A percentile compares a stretch with the other conserved stretches of the same genome.
Conservation (phyloP, 2,113 vertebrate genomes). For the Rhombomys opimus region DNA sequence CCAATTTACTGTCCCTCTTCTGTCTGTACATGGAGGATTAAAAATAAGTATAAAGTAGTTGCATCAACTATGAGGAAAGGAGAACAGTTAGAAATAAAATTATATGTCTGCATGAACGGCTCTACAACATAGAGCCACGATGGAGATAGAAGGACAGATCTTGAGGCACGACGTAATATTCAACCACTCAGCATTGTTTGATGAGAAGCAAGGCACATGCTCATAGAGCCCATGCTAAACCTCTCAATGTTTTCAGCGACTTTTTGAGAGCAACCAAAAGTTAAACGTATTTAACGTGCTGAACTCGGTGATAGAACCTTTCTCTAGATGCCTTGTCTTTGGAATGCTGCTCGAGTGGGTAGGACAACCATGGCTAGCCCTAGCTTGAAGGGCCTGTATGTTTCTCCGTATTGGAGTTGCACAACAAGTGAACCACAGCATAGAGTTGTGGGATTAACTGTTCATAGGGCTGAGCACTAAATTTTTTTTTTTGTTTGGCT, state of each 20-base stretch:
- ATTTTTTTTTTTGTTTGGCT: slow-evolving; percentile 89
- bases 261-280: slow-evolving; percentile 43
- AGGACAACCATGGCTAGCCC: not conserved
- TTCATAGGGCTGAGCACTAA: slow-evolving; percentile 86
- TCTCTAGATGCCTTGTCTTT: slow-evolving; percentile 59
- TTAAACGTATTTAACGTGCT: slow-evolving; percentile 66
- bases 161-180: not conserved
- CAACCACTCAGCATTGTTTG: not conserved
- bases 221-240: not conserved
- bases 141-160: not conserved
- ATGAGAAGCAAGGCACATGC: slow-evolving; percentile 16
- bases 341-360: slow-evolving; percentile 55
- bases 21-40: not conserved
- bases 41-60: not conserved
- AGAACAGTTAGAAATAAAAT: not conserved
- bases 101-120: not conserved
- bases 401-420: slow-evolving; percentile 62
- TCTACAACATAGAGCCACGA: not conserved
- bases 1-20: not conserved
- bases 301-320: slow-evolving; percentile 40
- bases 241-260: not conserved
- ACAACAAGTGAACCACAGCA: slow-evolving; percentile 78
- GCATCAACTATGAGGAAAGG: not conserved
- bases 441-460: slow-evolving; percentile 83
- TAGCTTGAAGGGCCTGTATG: slow-evolving; percentile 67